Percentiles rank a stretch among this genome's conserved stretches.
Evolutionary conservation across 2,888 invertebrate species (phyloP).

Genomic region (Formica aserva): DNA sequence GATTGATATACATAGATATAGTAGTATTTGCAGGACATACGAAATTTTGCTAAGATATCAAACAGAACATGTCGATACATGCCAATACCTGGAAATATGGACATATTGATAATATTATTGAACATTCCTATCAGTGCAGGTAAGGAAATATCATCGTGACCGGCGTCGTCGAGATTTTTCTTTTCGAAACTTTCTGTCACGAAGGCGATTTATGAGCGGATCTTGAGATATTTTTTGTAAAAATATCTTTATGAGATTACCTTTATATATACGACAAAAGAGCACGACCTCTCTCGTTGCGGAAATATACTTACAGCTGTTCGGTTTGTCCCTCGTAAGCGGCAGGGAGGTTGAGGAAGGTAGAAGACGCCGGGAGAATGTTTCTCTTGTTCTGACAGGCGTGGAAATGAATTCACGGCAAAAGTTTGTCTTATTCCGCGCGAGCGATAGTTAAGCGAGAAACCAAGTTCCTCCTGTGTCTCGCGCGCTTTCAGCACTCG

Average conservation of each 20-base stretch:
- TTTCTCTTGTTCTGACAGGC: constrained; percentile 56
- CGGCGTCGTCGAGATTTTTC: constrained; percentile 11
- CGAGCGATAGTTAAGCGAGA: constrained; percentile 52
- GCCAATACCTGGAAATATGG: not conserved
- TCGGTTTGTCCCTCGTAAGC: constrained; percentile 47
- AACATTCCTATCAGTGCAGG: not conserved
- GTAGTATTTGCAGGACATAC: not conserved
- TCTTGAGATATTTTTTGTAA: constrained; percentile 7
- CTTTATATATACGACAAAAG: constrained; percentile 8
- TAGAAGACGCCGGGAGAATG: constrained; percentile 44
- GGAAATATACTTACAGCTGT: constrained; percentile 58
- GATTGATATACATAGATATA: not conserved
- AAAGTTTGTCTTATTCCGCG: constrained; percentile 59
- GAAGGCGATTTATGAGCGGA: constrained; percentile 34
- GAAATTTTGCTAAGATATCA: not conserved
- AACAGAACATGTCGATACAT: not conserved
- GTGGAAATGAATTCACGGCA: constrained; percentile 57
- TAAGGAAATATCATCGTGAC: constrained; percentile 20
- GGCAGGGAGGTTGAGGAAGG: not conserved
- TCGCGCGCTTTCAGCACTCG: constrained; percentile 25
- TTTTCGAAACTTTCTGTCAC: not conserved
- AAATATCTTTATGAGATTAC: constrained; percentile 48
- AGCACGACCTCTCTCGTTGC: constrained; percentile 28
- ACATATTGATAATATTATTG: not conserved
- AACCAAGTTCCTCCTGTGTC: constrained; percentile 44